Base-by-base conservation (phyloP, 2,888 invertebrate species). In the Notodonta ziczac region DNA sequence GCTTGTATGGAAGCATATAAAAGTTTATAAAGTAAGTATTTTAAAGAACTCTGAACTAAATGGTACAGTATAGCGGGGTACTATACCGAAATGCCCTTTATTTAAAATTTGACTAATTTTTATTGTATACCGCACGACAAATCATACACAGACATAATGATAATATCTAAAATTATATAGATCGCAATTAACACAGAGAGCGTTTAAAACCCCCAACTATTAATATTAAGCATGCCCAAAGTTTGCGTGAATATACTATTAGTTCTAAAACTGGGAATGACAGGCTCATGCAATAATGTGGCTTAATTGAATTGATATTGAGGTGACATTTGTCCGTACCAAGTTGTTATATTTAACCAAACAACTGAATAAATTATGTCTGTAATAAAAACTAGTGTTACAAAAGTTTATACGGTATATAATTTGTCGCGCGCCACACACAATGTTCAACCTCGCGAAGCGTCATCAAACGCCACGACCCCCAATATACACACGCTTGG, bases 51-150 rank as follows among this genome's bases (percentile, higher is more conserved):
- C 24, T 24, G 24, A 73, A 72, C 63, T 68, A 66, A 67, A 64
- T 65, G 51, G 63, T 76, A 70, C 76, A 73, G 66, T 65, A 76
- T 69, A 87, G 88, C 87, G 88, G 88, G 90, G 88, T 88, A 87
- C 88, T 85, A 84, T 80, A 86, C 87, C 81, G 83, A 90, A 88
- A 89, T 88, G 88, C 87, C 87, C 85, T 81, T 84, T 80, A 81
- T 65, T 79, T 69, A 85, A 52, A 54, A 87, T 88, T 90, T 87
- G 83, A 88, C 89, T 91, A 90, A 82, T 69, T 67, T 57, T 67
- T 66, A 57, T 39, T 48, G 24, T 48, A 63, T 63, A 68, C 57
- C 65, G 65, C 72, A 60, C 73, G 77, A 73, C 70, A 63, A 61
- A 66, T 57, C 62, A 53, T 65, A 52, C 7, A 51, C 51, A n/a